Base-by-base conservation (phyloP, 2,888 invertebrate species). In the Eugnorisma glareosa region DNA sequence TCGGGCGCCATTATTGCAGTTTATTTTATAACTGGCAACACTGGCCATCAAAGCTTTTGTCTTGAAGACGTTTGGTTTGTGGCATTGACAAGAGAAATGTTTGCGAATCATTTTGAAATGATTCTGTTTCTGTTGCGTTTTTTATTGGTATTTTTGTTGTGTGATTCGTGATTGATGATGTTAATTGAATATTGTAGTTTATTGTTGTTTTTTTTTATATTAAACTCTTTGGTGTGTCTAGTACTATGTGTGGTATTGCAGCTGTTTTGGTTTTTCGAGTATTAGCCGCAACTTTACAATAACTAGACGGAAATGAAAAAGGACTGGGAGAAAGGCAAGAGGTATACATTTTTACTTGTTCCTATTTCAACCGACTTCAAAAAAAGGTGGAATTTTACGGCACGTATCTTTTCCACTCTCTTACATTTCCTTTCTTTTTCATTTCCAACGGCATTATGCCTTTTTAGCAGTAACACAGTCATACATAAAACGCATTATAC, bases 21-120 rank as follows among this genome's bases (percentile, higher is more conserved):
- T 82, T 85, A 86, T 89, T 92, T 91, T 91, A 87, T 92, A 85
- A 87, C 84, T 92, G 91, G 92, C 89, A 93, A 93, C 92, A 93
- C 91, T 89, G 88, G 81, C 83, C 89, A 86, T 89, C 89, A 84
- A 80, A 82, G 84, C 89, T 84, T 91, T 92, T 92, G 93, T 92
- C 86, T 90, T 75, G 87, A 76, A 75, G 78, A 84, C 84, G 88
- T 87, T 91, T 91, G 91, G 87, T 90, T 88, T 84, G 84, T 87
- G 85, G 88, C 87, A 88, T 88, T 89, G 89, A 90, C 88, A 88
- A 90, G 82, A 89, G 86, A 82, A 90, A 90, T 86, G 88, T 83
- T 83, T 59, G 88, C 82, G 79, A 88, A 88, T 86, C 79, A 85
- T 89, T 89, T 85, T 81, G 81, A 77, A 87, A 89, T 86, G 37